These are phyloP conservation scores for Caenorhabditis uteleia DNA, from an alignment of 2,888 invertebrate species.

Conservation along the genomic window DNA sequence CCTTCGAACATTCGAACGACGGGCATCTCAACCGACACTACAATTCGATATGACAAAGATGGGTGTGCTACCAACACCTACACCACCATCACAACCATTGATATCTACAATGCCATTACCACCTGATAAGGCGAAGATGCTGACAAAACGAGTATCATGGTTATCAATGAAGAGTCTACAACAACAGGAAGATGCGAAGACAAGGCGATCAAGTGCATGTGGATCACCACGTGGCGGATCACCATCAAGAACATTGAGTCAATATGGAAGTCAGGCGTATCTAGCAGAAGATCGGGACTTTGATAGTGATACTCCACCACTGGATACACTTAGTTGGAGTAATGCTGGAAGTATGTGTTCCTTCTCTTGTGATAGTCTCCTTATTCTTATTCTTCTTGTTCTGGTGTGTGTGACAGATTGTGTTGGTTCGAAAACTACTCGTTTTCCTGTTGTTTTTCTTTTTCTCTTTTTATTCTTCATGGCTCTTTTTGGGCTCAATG, in stretches of 20 bases:
- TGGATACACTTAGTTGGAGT: conserved; percentile 68
- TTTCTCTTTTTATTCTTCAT: conserved; percentile 1
- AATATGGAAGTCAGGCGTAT: conserved; percentile 42
- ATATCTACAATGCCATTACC: conserved; percentile 29
- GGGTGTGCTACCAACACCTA: neutral
- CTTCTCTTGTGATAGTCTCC: neutral
- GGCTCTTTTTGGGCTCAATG: neutral
- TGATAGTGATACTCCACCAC: conserved; percentile 67
- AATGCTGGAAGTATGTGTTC: conserved; percentile 57
- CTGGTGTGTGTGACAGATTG: conserved; percentile 1
- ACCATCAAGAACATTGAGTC: conserved; percentile 38
- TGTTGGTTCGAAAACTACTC: neutral
- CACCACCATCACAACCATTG: conserved; percentile 7
- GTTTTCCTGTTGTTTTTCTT: neutral
- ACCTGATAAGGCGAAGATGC: conserved; percentile 52
- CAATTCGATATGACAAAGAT: conserved; percentile 17
- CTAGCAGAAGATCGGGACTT: conserved; percentile 50
- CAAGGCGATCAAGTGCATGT: conserved; percentile 29
- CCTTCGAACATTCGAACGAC: conserved; percentile 56
- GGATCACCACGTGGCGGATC: conserved; percentile 38
- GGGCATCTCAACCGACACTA: conserved; percentile 63
- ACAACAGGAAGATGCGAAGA: conserved; percentile 39
- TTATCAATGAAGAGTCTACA: conserved; percentile 67
- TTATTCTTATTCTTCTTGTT: neutral
- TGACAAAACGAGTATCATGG: conserved; percentile 67